Conservation (phyloP, 1,140 invertebrate genomes). For the Ephestia elutella region DNA sequence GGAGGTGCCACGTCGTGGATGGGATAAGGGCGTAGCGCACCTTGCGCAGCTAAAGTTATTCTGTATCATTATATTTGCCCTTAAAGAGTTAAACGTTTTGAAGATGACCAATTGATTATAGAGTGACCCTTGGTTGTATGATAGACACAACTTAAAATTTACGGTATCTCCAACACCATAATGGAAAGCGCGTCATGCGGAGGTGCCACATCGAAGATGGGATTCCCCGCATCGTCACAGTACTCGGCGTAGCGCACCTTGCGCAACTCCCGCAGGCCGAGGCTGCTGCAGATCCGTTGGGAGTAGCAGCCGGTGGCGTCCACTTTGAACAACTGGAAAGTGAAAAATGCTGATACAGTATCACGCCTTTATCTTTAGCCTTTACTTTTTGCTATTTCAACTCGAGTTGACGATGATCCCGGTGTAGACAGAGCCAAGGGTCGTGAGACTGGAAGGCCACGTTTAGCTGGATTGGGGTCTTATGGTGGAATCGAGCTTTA, state of each 20-base stretch:
- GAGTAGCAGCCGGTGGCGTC: conserved; percentile 87
- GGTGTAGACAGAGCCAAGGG: no score
- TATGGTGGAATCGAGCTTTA: no score
- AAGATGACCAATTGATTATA: no score
- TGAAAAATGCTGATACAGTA: not conserved
- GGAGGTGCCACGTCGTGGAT: conserved; percentile 81
- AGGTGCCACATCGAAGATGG: conserved; percentile 57
- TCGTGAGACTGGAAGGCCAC: no score
- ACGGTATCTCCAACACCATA: conserved; percentile 51
- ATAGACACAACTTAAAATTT: no score
- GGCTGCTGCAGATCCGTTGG: conserved; percentile 80
- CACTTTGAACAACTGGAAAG: conserved; percentile 81
- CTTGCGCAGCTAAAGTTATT: conserved; percentile 82
- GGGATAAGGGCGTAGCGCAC: conserved; percentile 84
- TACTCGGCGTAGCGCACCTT: conserved; percentile 81
- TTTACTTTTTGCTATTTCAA: no score
- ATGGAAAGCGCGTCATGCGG: conserved; percentile 62
- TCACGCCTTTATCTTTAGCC: no score
- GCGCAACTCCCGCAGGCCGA: conserved; percentile 78
- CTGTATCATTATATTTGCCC: no score
- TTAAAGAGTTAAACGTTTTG: no score
- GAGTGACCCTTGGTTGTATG: no score
- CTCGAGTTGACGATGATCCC: no score
- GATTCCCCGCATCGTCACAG: conserved; percentile 67
- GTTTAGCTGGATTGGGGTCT: no score